Conservation (phyloP, 2,797 vertebrate species). For the Dipus sagitta region DNA sequence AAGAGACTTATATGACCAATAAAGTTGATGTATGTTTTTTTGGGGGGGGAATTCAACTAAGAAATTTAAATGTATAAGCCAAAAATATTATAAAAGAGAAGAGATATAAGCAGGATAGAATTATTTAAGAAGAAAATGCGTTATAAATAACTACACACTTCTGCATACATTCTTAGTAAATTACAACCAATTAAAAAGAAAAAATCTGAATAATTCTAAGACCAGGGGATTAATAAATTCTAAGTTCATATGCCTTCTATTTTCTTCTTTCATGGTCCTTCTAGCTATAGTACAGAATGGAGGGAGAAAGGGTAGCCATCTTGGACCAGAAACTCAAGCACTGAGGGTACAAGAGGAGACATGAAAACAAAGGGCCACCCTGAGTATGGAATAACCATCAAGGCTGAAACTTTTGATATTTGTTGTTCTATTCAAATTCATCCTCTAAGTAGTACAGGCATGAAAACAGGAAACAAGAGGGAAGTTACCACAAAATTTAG, state of each 20-base stretch:
- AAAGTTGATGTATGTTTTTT: background rate
- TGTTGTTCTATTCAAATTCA: background rate
- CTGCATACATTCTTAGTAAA: slow-evolving; percentile 9
- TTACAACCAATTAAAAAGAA: background rate
- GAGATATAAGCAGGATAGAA: background rate
- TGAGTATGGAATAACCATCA: background rate
- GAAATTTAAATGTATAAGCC: background rate
- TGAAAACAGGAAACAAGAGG: background rate
- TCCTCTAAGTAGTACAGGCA: background rate
- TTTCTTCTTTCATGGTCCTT: background rate
- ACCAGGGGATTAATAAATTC: background rate
- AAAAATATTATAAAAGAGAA: background rate
- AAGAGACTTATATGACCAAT: background rate
- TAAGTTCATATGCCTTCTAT: background rate
- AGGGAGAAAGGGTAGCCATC: background rate
- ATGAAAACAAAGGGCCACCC: background rate
- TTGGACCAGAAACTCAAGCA: background rate
- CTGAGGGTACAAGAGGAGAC: background rate
- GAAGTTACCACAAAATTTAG: background rate
- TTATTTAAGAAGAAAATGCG: background rate
- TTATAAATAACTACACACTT: background rate
- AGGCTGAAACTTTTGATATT: background rate
- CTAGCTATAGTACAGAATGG: background rate
- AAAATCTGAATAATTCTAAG: background rate
- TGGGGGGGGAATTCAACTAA: background rate